Percentiles rank a stretch among this genome's conserved stretches.
phyloP scores from a whole-genome alignment of 2,113 vertebrate genomes.

The chimpanzee (Pan troglodytes) region NHGRI_mPanTro3-v2.1_pri NC_072411.2:92615501-92616000 shows the following conservation, averaged over 20 bases:
- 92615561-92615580: neutral
- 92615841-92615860: neutral
- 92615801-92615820: neutral
- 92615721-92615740: neutral
- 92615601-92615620: neutral
- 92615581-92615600: neutral
- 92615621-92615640: neutral
- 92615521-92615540: neutral
- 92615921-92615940: neutral
- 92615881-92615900: neutral
- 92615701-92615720: neutral
- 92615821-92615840: neutral
- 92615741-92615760: neutral
- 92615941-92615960: neutral
- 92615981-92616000: neutral
- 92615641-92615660: neutral
- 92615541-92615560: neutral
- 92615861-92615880: neutral
- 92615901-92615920: neutral
- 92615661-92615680: neutral
- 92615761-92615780: neutral
- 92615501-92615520: neutral
- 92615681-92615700: neutral
- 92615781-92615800: neutral
- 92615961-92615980: neutral